These are phyloP conservation scores for Ciconia boyciana DNA, from an alignment of 2,113 vertebrate species.

Conservation along the genomic window DNA sequence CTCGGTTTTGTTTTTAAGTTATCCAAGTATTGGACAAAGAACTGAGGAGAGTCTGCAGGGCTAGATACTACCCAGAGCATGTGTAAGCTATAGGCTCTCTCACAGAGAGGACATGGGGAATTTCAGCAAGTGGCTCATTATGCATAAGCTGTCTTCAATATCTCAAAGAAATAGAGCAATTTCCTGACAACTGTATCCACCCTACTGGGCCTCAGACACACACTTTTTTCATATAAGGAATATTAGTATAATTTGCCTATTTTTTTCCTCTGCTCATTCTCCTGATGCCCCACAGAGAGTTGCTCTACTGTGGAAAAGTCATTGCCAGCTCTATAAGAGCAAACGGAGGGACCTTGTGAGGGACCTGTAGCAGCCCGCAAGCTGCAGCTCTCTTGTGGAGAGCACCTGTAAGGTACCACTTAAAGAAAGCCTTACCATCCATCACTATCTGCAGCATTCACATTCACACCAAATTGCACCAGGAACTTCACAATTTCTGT, in stretches of 20 bases:
- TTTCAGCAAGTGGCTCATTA: background rate
- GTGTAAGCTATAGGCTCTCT: fast-evolving
- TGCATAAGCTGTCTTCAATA: background rate
- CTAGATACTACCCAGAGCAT: background rate
- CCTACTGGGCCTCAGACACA: background rate
- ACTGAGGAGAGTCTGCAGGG: background rate
- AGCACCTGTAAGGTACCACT: background rate
- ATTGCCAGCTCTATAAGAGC: background rate
- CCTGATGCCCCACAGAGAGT: background rate
- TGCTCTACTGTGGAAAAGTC: background rate
- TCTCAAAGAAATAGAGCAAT: background rate
- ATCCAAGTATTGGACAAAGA: background rate
- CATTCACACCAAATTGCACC: constrained; percentile 95
- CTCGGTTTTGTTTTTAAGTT: background rate
- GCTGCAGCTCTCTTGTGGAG: background rate
- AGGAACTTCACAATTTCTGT: constrained; percentile 96
- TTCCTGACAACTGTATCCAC: background rate
- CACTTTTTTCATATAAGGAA: background rate
- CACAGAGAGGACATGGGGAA: background rate
- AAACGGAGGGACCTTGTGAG: background rate
- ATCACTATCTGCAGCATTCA: constrained; percentile 96
- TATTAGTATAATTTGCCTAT: background rate
- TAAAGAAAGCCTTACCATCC: constrained; percentile 84
- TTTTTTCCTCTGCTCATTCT: background rate
- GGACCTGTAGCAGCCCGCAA: background rate